These are phyloP conservation scores for Ascidia mentula DNA, from an alignment of 23 tunicate species.

Conservation along the genomic window DNA sequence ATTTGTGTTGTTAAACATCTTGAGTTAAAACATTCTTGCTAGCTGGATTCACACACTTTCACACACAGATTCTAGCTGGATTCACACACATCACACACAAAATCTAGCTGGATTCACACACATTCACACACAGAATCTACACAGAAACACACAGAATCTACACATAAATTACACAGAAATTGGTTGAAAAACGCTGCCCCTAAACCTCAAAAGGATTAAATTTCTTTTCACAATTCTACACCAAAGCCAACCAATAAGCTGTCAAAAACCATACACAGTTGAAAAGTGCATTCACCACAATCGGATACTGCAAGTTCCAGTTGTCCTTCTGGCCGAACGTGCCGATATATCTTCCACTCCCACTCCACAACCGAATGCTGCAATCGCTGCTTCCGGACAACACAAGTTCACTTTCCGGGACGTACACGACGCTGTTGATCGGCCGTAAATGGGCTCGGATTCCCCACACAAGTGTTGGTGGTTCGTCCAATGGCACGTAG, in stretches of 20 bases:
- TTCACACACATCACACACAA: no score
- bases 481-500: conserved; percentile 22
- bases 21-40: no score
- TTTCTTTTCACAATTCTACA: not conserved
- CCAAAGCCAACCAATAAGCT: not conserved
- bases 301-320: conserved; percentile 29
- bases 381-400: conserved; percentile 37
- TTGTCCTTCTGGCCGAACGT: conserved; percentile 36
- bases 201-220: no score
- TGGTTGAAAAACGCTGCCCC: no score
- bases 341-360: conserved; percentile 40
- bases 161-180: no score
- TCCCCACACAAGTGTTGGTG: conserved; percentile 12
- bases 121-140: no score
- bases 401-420: conserved; percentile 9
- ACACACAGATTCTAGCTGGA: no score
- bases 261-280: not conserved
- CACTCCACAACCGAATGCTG: conserved; percentile 45
- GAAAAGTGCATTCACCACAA: conserved; percentile 6
- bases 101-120: no score
- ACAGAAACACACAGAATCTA: no score
- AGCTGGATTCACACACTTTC: no score
- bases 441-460: conserved; percentile 43
- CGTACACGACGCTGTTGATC: conserved; percentile 23
- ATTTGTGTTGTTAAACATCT: no score